Conservation (phyloP, 2,888 invertebrate species). For the Homarus gammarus region DNA sequence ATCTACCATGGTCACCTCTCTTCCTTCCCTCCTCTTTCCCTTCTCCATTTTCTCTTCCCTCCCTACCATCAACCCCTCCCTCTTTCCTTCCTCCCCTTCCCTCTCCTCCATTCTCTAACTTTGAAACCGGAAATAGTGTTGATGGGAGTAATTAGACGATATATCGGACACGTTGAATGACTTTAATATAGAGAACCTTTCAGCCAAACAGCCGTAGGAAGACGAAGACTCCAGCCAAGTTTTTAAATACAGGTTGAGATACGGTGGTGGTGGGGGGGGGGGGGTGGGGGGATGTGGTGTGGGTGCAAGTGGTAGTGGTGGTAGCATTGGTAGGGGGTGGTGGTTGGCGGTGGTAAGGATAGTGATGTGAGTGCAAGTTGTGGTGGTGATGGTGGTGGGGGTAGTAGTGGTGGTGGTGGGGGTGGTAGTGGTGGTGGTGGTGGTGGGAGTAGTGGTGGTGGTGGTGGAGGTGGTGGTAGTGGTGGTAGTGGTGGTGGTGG, state of each 20-base stretch:
- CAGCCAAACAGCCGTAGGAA: background rate
- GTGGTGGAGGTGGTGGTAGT: too few species aligned
- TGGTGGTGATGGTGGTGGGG: too few species aligned
- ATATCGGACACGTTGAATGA: background rate
- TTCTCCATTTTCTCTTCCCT: background rate
- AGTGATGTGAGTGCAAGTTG: too few species aligned
- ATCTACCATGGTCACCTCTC: background rate
- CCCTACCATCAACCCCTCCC: background rate
- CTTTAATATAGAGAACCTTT: background rate
- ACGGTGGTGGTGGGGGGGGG: background rate
- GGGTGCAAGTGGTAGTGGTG: too few species aligned
- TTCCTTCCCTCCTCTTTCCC: background rate
- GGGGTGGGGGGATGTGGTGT: background rate
- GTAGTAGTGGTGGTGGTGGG: too few species aligned
- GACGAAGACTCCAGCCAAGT: background rate
- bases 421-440: too few species aligned
- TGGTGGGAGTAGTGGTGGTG: too few species aligned
- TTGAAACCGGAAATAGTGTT: background rate
- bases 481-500: too few species aligned
- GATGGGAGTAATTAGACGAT: background rate
- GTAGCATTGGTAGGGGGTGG: too few species aligned
- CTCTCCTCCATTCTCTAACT: background rate
- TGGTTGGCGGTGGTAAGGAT: too few species aligned
- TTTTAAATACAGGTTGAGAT: background rate
- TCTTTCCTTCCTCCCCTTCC: background rate